A percentile compares a stretch with the other conserved stretches of the same genome.
phyloP scores from a whole-genome alignment of 2,113 vertebrate species.

The Paralichthys olivaceus region DNA sequence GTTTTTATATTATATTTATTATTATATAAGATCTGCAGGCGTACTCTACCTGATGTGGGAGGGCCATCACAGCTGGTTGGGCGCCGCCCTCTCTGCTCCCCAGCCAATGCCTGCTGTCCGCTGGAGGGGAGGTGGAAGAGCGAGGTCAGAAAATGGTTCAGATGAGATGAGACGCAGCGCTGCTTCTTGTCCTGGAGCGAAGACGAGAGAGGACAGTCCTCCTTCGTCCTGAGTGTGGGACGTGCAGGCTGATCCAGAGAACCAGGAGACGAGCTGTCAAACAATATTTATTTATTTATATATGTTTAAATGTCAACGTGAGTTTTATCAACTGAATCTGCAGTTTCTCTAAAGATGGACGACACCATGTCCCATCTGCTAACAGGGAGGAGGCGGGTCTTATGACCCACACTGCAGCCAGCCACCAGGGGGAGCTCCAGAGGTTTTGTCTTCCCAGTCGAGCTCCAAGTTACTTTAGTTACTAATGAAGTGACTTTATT shows the following conservation, averaged over 20 bases:
- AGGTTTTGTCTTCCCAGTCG: too few species aligned
- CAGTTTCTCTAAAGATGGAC: too few species aligned
- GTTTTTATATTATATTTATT: too few species aligned
- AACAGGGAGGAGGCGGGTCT: neutral
- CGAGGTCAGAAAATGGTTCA: constrained; percentile 25
- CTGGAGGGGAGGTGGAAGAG: constrained; percentile 6
- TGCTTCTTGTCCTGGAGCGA: constrained; percentile 8
- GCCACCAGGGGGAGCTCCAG: too few species aligned
- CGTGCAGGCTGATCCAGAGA: neutral
- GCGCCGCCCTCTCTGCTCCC: neutral
- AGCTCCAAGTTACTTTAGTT: too few species aligned
- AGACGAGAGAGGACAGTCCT: neutral
- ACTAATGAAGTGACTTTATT: too few species aligned
- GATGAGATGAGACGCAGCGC: constrained; percentile 1
- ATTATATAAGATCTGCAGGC: too few species aligned
- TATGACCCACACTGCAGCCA: too few species aligned
- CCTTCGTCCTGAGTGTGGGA: neutral
- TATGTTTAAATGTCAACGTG: too few species aligned
- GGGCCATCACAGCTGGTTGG: neutral
- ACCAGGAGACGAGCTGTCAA: neutral
- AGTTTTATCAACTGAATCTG: neutral
- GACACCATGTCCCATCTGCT: neutral
- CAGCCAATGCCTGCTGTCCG: constrained; percentile 5
- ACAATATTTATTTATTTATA: neutral
- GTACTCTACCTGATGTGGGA: constrained; percentile 34